phyloP scores from a whole-genome alignment of 2,113 vertebrate species.

The Strix uralensis region DNA sequence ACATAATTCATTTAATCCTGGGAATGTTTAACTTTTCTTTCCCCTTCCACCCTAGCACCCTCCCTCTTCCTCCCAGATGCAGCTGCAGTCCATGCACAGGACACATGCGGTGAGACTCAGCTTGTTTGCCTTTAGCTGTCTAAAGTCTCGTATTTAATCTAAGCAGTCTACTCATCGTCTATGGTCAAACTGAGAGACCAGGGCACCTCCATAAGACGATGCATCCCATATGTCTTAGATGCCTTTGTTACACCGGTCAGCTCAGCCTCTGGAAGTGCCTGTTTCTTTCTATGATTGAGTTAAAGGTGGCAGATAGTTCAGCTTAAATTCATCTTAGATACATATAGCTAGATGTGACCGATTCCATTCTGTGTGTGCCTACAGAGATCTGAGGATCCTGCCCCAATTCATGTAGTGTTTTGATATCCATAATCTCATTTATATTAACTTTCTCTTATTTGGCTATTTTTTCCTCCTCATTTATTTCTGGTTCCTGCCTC shows the following conservation, averaged over 20 bases:
- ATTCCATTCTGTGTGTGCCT: constrained; percentile 4
- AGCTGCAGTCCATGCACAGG: constrained; percentile 66
- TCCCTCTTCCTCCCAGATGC: constrained; percentile 69
- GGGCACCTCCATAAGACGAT: not conserved
- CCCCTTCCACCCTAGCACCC: constrained; percentile 67
- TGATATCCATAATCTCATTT: not conserved
- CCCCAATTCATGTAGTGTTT: not conserved
- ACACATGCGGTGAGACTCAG: constrained; percentile 62
- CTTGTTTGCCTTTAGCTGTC: constrained; percentile 67
- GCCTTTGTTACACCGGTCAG: not conserved
- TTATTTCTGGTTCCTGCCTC: not conserved
- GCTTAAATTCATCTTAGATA: not conserved
- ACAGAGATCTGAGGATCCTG: not conserved
- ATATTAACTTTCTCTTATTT: not conserved
- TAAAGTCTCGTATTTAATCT: constrained; percentile 54
- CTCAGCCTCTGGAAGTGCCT: not conserved
- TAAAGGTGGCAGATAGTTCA: not conserved
- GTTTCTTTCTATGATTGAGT: not conserved
- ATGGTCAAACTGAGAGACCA: not conserved
- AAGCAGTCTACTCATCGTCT: constrained; percentile 38
- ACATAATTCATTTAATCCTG: not conserved
- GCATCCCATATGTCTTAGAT: not conserved
- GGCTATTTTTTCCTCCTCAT: not conserved
- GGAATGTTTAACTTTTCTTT: constrained; percentile 62
- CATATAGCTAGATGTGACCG: not conserved